These are phyloP conservation scores for Aporophyla nigra DNA, from an alignment of 2,888 invertebrate genomes.

Conservation along the genomic window DNA sequence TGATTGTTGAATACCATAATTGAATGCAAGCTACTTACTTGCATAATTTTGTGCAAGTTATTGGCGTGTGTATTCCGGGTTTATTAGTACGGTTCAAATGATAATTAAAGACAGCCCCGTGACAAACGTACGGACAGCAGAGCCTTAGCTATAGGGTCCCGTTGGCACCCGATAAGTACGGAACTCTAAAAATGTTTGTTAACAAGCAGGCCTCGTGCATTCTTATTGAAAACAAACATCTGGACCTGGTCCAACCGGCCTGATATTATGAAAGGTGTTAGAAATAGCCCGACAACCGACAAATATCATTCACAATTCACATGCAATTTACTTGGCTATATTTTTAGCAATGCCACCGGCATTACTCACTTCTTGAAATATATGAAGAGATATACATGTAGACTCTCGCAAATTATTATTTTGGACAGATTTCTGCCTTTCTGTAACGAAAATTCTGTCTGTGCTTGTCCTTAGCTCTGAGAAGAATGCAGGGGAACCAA, in stretches of 20 bases:
- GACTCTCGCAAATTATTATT: neutral
- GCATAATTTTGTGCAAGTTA: too few relatives aligned
- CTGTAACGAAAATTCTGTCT: neutral
- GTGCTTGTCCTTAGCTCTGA: neutral
- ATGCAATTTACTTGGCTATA: constrained; percentile 55
- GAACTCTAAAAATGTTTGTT: constrained; percentile 24
- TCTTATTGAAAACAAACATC: constrained; percentile 62
- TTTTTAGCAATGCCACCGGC: constrained; percentile 50
- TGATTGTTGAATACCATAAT: too few relatives aligned
- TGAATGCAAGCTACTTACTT: too few relatives aligned
- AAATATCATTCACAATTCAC: constrained; percentile 59
- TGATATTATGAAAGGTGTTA: constrained; percentile 61
- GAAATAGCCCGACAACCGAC: constrained; percentile 57
- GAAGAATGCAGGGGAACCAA: neutral
- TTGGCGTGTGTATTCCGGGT: too few relatives aligned
- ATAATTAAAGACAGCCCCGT: too few relatives aligned
- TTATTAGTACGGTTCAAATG: too few relatives aligned
- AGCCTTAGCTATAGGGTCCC: too few relatives aligned
- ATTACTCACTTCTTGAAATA: constrained; percentile 42
- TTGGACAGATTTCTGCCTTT: neutral
- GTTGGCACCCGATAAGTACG: too few relatives aligned
- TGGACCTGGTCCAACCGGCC: constrained; percentile 59
- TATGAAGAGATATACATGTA: constrained; percentile 4
- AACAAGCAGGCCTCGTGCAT: constrained; percentile 32
- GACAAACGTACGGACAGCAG: too few relatives aligned